These are phyloP conservation scores for Anolis sagrei DNA, from an alignment of 2,113 vertebrate genomes.

Conservation along the genomic window DNA sequence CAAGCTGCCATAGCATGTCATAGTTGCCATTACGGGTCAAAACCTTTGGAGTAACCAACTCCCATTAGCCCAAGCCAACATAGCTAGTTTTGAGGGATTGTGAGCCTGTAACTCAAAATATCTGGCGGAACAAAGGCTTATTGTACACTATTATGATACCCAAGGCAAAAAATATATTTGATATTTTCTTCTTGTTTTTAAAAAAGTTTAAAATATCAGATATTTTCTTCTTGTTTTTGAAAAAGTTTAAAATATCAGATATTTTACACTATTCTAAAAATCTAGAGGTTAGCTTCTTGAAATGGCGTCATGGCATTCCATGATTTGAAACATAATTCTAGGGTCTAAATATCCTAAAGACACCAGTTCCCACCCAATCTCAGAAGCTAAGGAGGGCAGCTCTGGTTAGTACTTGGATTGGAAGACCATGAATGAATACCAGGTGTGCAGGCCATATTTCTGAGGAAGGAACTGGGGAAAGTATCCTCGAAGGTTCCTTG, in stretches of 20 bases:
- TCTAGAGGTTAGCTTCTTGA: not conserved
- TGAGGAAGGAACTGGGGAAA: too few relatives aligned
- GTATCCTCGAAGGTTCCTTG: too few relatives aligned
- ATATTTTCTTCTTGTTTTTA: not conserved
- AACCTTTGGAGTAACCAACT: too few relatives aligned
- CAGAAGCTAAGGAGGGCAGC: too few relatives aligned
- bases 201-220: not conserved
- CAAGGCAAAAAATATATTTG: not conserved
- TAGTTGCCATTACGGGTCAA: not conserved
- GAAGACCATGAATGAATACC: too few relatives aligned
- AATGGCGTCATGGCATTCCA: not conserved
- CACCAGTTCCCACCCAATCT: too few relatives aligned
- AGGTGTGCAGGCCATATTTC: too few relatives aligned
- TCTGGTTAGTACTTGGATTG: too few relatives aligned
- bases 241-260: not conserved
- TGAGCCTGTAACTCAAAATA: too few relatives aligned
- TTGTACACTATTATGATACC: not conserved
- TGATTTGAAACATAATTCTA: not conserved
- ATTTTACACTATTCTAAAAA: not conserved
- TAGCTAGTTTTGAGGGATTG: not conserved
- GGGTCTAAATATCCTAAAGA: too few relatives aligned
- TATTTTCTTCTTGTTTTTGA: not conserved
- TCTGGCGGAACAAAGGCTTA: not conserved
- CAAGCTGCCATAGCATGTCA: not conserved
- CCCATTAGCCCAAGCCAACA: not conserved